Base-by-base conservation (phyloP, 2,797 vertebrate species). In the Holocentrus rufus region DNA sequence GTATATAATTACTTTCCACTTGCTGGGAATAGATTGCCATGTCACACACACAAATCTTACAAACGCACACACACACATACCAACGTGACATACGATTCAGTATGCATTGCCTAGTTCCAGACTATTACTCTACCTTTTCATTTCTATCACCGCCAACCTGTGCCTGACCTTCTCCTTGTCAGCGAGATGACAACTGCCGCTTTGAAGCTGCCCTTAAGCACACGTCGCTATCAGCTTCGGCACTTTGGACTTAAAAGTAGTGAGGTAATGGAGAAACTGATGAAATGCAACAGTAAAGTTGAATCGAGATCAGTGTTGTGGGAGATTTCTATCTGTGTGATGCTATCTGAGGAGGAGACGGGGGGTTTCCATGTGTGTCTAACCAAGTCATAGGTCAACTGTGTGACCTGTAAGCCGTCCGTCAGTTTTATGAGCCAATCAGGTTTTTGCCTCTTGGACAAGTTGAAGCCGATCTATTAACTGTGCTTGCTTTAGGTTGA, bases 401-500 rank as follows among this genome's bases (percentile, higher is more conserved):
- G 14, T 47, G 18, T 65, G 80, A 81, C 74, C 83, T 36, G 1
- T 6, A 25, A 44, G 71, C 22, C 17, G 1, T 79, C 68, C 46
- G 64, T 83, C 78, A 81, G 46, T 70, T 83, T 85, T 84, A 89
- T 75, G n/a, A 69, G 49, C 77, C 64, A 27, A 73, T 78, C 42
- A 30, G 65, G 70, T 68, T 85, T 85, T 83, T 72, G 23, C 34
- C 23, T 70, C 44, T 23, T 14, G 31, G 64, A 81, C 77, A 72
- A 39, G 88, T 73, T 56, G 42, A 76, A 56, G 66, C 64, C 44
- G 53, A 72, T 47, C 60, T 27, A 34, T 27, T 61, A 39, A 27
- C 36, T 25, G 54, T 25, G 47, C 61, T 56, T 39, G 31, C 46
- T 56, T 61, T 15, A 68, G 64, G 49, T 34, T 66, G 25, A 69